Conservation (phyloP, 2,888 invertebrate species). For the Protophormia terraenovae region DNA sequence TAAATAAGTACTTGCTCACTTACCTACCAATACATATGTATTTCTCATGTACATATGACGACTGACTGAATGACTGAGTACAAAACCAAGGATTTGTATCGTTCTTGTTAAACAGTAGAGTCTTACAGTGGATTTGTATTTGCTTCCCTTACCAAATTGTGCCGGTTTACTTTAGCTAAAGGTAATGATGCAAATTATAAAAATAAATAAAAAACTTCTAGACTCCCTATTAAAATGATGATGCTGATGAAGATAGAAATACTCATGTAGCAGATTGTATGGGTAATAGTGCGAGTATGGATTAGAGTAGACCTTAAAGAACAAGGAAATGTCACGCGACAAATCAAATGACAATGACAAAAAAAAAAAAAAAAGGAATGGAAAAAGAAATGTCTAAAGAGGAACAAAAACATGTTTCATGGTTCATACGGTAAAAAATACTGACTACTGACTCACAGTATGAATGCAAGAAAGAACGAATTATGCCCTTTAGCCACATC, state of each 20-base stretch:
- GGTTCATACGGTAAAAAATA: slow-evolving; percentile 44
- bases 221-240: slow-evolving; percentile 54
- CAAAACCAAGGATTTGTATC: too few relatives aligned
- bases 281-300: background rate
- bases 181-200: slow-evolving; percentile 66
- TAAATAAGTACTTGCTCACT: background rate
- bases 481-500: slow-evolving; percentile 74
- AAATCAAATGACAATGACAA: slow-evolving; percentile 60
- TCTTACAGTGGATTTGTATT: background rate
- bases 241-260: slow-evolving; percentile 35
- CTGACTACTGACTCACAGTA: slow-evolving; percentile 29
- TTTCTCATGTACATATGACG: too few relatives aligned
- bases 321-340: slow-evolving; percentile 68
- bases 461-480: slow-evolving; percentile 41
- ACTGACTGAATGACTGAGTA: background rate
- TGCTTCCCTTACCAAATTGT: slow-evolving; percentile 18
- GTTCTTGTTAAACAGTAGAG: too few relatives aligned
- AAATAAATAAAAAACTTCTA: slow-evolving; percentile 28
- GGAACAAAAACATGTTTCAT: slow-evolving; percentile 39
- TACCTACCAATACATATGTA: slow-evolving; percentile 7
- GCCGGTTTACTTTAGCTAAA: slow-evolving; percentile 26
- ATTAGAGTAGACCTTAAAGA: slow-evolving; percentile 58
- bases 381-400: background rate
- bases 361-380: slow-evolving; percentile 1
- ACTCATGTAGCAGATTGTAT: background rate